A percentile compares a stretch with the other conserved stretches of the same genome.
Evolutionary conservation across 2,797 vertebrate genomes (phyloP).

Genomic region (Alcedo atthis): DNA sequence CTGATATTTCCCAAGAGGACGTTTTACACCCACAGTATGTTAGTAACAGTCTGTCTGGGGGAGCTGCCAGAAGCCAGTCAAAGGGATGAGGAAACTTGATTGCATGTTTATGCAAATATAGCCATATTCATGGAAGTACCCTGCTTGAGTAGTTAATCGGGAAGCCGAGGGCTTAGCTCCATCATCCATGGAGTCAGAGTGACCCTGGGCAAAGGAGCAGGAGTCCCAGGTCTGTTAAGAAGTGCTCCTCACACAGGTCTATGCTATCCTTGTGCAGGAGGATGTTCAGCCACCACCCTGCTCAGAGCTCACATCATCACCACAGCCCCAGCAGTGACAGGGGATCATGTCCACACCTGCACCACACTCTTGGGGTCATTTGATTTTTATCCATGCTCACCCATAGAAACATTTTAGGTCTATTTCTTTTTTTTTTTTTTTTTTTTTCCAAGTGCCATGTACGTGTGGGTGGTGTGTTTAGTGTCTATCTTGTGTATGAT

Average conservation of each 20-base stretch:
- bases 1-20: constrained; percentile 74
- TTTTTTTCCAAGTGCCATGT: background rate
- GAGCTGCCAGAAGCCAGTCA: constrained; percentile 72
- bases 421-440: background rate
- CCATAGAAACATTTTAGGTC: background rate
- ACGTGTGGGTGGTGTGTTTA: background rate
- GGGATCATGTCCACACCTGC: background rate
- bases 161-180: background rate
- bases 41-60: constrained; percentile 73
- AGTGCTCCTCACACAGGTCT: background rate
- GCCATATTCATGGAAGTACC: constrained; percentile 39
- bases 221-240: background rate
- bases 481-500: background rate
- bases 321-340: rapidly evolving
- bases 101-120: constrained; percentile 71
- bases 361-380: rapidly evolving
- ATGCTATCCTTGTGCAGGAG: rapidly evolving
- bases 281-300: background rate
- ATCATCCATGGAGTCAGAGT: background rate
- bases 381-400: constrained; percentile 67
- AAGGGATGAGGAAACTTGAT: constrained; percentile 68
- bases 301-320: background rate
- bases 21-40: constrained; percentile 70
- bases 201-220: background rate
- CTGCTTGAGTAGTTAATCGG: background rate